Evolutionary conservation across 2,113 vertebrate genomes (phyloP).

Genomic region (Nettapus auritus): DNA sequence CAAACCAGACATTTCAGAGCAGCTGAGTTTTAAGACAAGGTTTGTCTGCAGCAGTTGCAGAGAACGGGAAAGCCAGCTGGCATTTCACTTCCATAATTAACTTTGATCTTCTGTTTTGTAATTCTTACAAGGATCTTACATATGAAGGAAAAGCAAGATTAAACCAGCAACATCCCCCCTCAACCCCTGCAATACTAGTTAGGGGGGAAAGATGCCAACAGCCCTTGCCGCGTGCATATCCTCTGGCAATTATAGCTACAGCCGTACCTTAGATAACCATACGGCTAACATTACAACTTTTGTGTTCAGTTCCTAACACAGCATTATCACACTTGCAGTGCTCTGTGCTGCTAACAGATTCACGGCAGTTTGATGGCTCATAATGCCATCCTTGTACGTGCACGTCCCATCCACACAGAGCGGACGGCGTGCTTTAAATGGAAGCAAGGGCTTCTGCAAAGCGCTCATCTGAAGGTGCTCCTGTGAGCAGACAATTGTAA

Average conservation of each 20-base stretch:
- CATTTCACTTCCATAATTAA: background rate
- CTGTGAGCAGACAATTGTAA: background rate
- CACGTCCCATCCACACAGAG: background rate
- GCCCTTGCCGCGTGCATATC: background rate
- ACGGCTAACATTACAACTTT: background rate
- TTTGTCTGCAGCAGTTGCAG: background rate
- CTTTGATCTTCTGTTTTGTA: background rate
- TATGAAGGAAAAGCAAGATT: background rate
- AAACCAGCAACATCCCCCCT: background rate
- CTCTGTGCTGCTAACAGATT: background rate
- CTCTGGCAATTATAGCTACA: background rate
- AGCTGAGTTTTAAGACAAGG: background rate
- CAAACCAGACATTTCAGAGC: background rate
- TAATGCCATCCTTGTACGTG: accelerated
- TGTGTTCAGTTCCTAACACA: background rate
- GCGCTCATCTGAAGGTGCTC: background rate
- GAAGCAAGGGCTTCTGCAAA: background rate
- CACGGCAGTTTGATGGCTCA: accelerated
- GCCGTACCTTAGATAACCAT: background rate
- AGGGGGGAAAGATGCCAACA: background rate
- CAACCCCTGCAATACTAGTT: background rate
- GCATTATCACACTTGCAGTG: background rate
- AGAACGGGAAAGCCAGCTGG: background rate
- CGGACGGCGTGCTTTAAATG: background rate
- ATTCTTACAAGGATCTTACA: background rate